Conservation (phyloP, 2,113 vertebrate genomes). For the Callorhinus ursinus region DNA sequence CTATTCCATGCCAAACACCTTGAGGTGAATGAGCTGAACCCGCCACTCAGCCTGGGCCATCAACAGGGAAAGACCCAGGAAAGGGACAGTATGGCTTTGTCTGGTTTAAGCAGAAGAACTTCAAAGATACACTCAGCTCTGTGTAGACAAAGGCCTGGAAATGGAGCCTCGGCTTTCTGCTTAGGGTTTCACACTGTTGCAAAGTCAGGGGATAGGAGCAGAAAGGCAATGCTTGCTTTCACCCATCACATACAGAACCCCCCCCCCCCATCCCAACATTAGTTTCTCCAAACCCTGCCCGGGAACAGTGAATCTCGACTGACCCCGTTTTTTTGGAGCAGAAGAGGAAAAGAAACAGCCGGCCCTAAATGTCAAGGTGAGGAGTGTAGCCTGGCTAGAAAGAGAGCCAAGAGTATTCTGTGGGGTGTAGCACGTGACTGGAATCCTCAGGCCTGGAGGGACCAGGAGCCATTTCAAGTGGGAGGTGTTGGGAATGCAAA, state of each 20-base stretch:
- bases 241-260: not conserved
- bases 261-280: not conserved
- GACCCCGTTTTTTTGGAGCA: conserved; percentile 72
- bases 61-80: not conserved
- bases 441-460: conserved; percentile 73
- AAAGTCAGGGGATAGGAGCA: not conserved
- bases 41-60: not conserved
- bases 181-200: not conserved
- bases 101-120: not conserved
- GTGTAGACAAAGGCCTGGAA: not conserved
- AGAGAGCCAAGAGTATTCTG: conserved; percentile 68
- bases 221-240: not conserved
- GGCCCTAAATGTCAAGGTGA: conserved; percentile 79
- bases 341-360: conserved; percentile 71
- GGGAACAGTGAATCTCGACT: conserved; percentile 61
- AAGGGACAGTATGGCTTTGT: not conserved
- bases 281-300: not conserved
- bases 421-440: conserved; percentile 70
- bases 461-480: conserved; percentile 77
- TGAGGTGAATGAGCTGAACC: not conserved
- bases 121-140: not conserved
- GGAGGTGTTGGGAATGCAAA: conserved; percentile 82
- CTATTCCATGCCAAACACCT: too few relatives aligned
- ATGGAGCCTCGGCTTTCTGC: not conserved
- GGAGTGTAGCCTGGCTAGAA: not conserved